A percentile compares a stretch with the other conserved stretches of the same genome.
phyloP scores from a whole-genome alignment of 2,797 vertebrate species.

The Zalophus californianus region DNA sequence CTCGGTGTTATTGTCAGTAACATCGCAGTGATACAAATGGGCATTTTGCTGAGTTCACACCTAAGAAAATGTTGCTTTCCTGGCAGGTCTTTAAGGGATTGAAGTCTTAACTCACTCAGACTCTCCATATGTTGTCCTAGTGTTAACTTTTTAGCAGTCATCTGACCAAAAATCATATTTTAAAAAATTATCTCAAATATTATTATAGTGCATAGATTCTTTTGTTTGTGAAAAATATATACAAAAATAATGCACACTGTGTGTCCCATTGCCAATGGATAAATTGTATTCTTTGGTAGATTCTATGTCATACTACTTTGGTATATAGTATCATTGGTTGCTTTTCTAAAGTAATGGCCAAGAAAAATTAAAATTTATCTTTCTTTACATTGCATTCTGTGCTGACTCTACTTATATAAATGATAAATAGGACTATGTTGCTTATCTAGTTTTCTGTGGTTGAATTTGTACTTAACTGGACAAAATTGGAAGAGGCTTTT shows the following conservation, averaged over 20 bases:
- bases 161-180: neutral
- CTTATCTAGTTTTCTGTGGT: neutral
- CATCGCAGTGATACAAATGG: neutral
- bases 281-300: neutral
- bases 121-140: neutral
- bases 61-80: neutral
- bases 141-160: neutral
- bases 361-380: neutral
- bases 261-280: neutral
- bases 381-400: neutral
- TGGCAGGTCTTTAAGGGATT: neutral
- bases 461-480: slow-evolving; percentile 38
- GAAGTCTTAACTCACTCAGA: neutral
- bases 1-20: neutral
- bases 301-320: neutral
- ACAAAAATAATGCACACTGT: neutral
- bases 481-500: slow-evolving; percentile 27
- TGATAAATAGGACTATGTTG: neutral
- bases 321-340: neutral
- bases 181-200: neutral
- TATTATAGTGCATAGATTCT: neutral
- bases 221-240: slow-evolving; percentile 24
- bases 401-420: neutral
- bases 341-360: slow-evolving; percentile 26
- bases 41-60: neutral